Base-by-base conservation (phyloP, 2,888 invertebrate genomes). In the Trichogramma evanescens region DNA sequence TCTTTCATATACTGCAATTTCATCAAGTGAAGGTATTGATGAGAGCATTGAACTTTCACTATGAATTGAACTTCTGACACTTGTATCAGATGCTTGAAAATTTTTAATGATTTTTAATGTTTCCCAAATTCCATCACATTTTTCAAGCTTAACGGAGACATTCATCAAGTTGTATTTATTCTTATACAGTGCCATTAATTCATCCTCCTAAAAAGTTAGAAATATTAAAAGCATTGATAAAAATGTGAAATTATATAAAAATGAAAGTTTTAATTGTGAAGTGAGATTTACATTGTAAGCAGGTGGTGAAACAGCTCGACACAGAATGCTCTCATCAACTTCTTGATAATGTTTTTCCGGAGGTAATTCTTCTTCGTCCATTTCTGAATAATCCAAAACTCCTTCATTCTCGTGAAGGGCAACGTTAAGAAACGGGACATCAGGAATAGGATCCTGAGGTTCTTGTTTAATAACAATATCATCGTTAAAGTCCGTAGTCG, bases 41-140 rank as follows among this genome's bases (percentile, higher is more conserved):
- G 46, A 46, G 4, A 57, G 39, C n/a, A 59, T 55, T 2, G 45
- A 9, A 45, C 45, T 45, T 58, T 48, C 38, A 57, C 52, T 6
- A 54, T 26, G 26, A 26, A 26, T 26, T 26, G 26, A 26, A 26
- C 26, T 26, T 26, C 26, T 26, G 26, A 26, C 58, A 2, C 54
- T 48, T 10, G 46, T 5, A 60, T 40, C 54, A 46, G 26, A 26
- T 26, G 45, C 45, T 54, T 58, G 50, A 45, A 69, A 52, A 52
- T 69, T 67, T 59, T 71, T 72, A 53, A 78, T 72, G 4, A 77
- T 63, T 38, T 77, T 67, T 50, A 76, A 62, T 4, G 77, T 77
- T 56, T 77, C 70, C 76, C 77, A 77, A 58, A 78, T 76, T 65
- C 76, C 77, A 65, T 78, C 77, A 59, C 77, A 78, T 44, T 69